Conservation (phyloP, 1,140 invertebrate genomes). For the Leucophenga varia region DNA sequence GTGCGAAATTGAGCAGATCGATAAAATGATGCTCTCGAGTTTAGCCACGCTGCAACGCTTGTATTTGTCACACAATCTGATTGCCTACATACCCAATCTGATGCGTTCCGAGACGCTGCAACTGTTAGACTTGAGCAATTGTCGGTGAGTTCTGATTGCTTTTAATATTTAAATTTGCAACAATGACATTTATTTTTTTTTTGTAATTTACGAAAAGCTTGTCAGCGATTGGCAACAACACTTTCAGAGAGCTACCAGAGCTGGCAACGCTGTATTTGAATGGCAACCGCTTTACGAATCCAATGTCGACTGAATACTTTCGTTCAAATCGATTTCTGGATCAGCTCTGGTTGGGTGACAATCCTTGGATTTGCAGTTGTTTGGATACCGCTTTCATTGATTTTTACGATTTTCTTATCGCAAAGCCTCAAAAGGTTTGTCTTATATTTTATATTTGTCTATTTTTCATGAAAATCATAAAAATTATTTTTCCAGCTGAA, state of each 20-base stretch:
- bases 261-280: constrained; percentile 63
- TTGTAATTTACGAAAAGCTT: constrained; percentile 25
- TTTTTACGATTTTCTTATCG: constrained; percentile 63
- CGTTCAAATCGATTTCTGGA: constrained; percentile 62
- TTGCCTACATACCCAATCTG: constrained; percentile 61
- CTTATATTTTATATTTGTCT: neutral
- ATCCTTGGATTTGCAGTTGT: constrained; percentile 75
- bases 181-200: neutral
- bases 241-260: constrained; percentile 61
- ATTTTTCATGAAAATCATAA: neutral
- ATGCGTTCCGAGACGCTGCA: constrained; percentile 61
- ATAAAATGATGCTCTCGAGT: constrained; percentile 59
- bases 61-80: constrained; percentile 63
- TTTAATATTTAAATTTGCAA: neutral
- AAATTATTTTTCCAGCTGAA: constrained; percentile 23
- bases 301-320: constrained; percentile 63
- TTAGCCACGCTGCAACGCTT: constrained; percentile 60
- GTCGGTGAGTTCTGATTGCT: constrained; percentile 32
- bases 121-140: constrained; percentile 61
- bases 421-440: constrained; percentile 61
- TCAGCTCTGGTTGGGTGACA: constrained; percentile 63
- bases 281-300: constrained; percentile 67
- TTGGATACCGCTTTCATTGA: constrained; percentile 59
- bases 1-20: constrained; percentile 63
- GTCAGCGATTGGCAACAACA: constrained; percentile 50